Percentiles rank a stretch among this genome's conserved stretches.
Evolutionary conservation across 1,140 invertebrate species (phyloP).

Genomic region (Oreohelix idahoensis): DNA sequence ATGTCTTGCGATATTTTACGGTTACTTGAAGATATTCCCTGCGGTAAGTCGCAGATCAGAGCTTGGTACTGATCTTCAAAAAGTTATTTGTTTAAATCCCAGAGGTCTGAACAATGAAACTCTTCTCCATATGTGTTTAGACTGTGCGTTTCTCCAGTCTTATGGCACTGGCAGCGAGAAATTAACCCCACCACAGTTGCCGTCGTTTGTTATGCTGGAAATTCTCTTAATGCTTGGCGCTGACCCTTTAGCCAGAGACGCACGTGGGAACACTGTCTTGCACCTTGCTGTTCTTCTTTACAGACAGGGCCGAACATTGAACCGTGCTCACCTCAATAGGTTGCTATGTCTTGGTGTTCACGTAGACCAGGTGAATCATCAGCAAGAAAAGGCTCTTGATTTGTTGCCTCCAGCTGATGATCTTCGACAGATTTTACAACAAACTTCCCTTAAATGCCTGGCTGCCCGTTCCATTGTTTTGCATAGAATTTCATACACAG

Average conservation of each 20-base stretch:
- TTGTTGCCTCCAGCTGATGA: constrained; percentile 6
- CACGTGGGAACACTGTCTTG: constrained; percentile 8
- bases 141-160: background rate
- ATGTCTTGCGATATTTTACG: background rate
- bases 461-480: background rate
- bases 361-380: constrained; percentile 12
- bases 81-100: constrained; percentile 5
- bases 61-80: background rate
- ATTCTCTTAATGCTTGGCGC: constrained; percentile 27
- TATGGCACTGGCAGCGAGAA: background rate
- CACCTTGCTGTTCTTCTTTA: background rate
- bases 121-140: constrained; percentile 29
- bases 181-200: background rate
- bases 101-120: background rate
- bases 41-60: background rate
- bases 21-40: background rate
- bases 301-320: background rate
- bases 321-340: background rate
- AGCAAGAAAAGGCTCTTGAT: background rate
- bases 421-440: background rate
- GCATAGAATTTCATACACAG: background rate
- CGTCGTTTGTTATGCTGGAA: background rate
- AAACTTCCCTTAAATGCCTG: constrained; percentile 12
- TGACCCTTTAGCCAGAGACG: background rate
- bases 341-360: constrained; percentile 1